These are phyloP conservation scores for Polypterus bichir DNA, from an alignment of 2,113 vertebrate genomes.

Conservation along the genomic window DNA sequence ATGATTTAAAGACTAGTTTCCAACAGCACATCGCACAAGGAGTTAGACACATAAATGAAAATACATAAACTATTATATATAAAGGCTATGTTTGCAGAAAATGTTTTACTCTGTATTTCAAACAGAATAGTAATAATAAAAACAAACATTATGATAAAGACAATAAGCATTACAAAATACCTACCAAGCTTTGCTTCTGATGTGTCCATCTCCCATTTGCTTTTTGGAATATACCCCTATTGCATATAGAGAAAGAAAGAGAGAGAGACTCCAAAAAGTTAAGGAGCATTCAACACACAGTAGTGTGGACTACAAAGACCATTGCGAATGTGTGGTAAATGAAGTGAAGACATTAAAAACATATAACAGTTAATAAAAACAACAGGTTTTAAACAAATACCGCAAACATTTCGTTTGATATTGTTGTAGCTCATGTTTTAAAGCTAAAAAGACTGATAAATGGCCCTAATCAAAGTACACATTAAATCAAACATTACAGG, in stretches of 20 bases:
- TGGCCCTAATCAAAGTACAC: background rate
- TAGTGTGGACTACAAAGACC: constrained; percentile 20
- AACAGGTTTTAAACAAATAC: background rate
- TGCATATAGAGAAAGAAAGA: constrained; percentile 92
- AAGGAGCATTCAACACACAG: constrained; percentile 32
- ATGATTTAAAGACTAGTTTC: too few species aligned
- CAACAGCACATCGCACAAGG: too few species aligned
- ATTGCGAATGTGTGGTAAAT: constrained; percentile 5
- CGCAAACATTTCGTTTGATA: background rate
- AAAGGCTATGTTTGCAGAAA: too few species aligned
- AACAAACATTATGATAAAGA: constrained; percentile 38
- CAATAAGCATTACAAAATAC: constrained; percentile 59
- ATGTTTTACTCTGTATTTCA: too few species aligned
- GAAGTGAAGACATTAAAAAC: constrained; percentile 28
- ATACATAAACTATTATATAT: too few species aligned
- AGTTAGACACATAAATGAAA: too few species aligned
- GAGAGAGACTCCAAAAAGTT: constrained; percentile 90
- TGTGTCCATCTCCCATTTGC: constrained; percentile 99
- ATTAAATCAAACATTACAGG: too few species aligned
- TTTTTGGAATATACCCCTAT: constrained; percentile 99
- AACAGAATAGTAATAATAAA: too few species aligned
- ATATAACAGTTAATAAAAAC: constrained; percentile 23
- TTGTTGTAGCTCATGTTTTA: constrained; percentile 2
- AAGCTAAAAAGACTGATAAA: background rate
- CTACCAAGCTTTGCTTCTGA: constrained; percentile 97